Percentiles rank a stretch among this genome's conserved stretches.
phyloP scores from a whole-genome alignment of 1,140 invertebrate species.

The Cephus cinctus region DNA sequence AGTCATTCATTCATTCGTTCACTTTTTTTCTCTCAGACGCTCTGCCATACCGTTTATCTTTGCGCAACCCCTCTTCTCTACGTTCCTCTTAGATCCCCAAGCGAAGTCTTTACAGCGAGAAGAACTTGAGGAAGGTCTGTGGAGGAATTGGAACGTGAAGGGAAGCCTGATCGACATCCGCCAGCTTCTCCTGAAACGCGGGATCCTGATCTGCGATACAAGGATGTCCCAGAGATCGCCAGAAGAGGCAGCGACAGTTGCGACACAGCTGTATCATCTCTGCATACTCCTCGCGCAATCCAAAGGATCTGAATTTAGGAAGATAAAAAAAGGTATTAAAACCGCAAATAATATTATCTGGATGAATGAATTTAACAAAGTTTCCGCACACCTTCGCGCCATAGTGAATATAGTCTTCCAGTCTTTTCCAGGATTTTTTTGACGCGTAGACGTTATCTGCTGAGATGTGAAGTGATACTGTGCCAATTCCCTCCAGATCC shows the following conservation, averaged over 20 bases:
- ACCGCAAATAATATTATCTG: constrained; percentile 1
- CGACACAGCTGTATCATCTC: constrained; percentile 93
- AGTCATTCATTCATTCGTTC: too few species aligned
- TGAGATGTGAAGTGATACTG: constrained; percentile 88
- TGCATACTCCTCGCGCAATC: constrained; percentile 89
- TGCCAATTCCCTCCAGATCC: constrained; percentile 89
- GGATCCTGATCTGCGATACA: constrained; percentile 84
- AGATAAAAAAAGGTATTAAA: not conserved
- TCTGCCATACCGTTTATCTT: too few species aligned
- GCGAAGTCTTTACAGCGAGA: constrained; percentile 70
- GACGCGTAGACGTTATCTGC: constrained; percentile 66
- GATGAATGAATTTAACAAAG: constrained; percentile 8
- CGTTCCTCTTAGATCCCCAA: too few species aligned
- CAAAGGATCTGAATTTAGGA: constrained; percentile 70
- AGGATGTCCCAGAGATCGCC: constrained; percentile 89
- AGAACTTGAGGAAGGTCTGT: constrained; percentile 87
- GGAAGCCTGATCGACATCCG: constrained; percentile 75
- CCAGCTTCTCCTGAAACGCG: constrained; percentile 74
- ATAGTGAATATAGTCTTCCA: constrained; percentile 53
- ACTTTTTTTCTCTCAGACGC: too few species aligned
- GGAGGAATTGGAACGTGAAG: constrained; percentile 83
- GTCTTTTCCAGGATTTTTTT: constrained; percentile 63
- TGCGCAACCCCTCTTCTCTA: too few species aligned
- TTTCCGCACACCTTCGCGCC: constrained; percentile 42
- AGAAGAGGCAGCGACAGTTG: constrained; percentile 95